phyloP scores from a whole-genome alignment of 2,888 invertebrate species.

The Adineta ricciae region DNA sequence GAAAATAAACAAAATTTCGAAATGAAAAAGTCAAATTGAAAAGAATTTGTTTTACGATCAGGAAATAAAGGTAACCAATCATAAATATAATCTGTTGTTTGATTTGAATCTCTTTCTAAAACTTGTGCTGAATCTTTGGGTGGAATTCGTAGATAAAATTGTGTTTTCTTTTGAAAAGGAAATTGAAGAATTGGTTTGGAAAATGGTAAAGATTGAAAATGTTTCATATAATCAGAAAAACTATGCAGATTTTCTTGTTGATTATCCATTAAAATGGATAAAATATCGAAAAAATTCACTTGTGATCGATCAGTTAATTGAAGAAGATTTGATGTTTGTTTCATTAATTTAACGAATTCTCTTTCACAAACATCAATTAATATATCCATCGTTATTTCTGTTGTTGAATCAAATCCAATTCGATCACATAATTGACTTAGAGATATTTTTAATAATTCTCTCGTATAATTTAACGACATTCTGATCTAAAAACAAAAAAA shows the following conservation, averaged over 20 bases:
- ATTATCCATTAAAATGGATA: not conserved
- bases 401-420: not conserved
- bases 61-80: conserved; percentile 18
- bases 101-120: not conserved
- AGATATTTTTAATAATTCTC: not conserved
- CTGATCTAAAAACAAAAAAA: too few relatives aligned
- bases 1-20: not conserved
- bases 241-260: not conserved
- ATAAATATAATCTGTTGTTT: not conserved
- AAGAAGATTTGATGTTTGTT: not conserved
- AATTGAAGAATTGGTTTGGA: not conserved
- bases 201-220: not conserved
- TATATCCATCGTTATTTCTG: not conserved
- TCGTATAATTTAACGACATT: not conserved
- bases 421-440: not conserved
- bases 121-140: not conserved
- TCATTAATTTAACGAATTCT: not conserved
- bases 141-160: not conserved
- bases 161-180: not conserved
- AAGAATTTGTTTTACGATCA: not conserved
- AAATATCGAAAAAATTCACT: not conserved
- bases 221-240: not conserved
- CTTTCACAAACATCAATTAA: not conserved
- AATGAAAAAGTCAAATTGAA: not conserved
- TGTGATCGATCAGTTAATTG: not conserved